A percentile compares a stretch with the other conserved stretches of the same genome.
phyloP scores from a whole-genome alignment of 2,888 invertebrate species.

The Lissonota sp. region DNA sequence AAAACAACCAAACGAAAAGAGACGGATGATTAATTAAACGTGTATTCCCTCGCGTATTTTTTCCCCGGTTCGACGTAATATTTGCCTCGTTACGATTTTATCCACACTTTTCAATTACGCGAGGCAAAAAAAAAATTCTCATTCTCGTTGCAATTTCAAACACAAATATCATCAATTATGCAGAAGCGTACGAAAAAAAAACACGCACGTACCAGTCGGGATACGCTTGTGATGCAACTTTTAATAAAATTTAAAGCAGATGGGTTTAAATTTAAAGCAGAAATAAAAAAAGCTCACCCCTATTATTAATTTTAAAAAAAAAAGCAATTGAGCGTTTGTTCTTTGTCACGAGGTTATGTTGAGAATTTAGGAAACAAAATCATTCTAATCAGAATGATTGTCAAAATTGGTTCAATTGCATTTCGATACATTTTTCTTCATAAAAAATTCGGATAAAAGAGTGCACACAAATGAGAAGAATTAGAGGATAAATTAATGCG shows the following conservation, averaged over 20 bases:
- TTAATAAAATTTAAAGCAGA: background rate
- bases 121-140: background rate
- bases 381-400: background rate
- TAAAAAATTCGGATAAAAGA: slow-evolving; percentile 34
- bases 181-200: background rate
- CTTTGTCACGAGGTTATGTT: background rate
- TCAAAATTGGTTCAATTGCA: background rate
- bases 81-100: background rate
- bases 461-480: slow-evolving; percentile 34
- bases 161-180: slow-evolving; percentile 9
- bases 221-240: slow-evolving; percentile 1
- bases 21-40: slow-evolving; percentile 1
- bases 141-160: slow-evolving; percentile 18
- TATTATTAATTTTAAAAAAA: background rate
- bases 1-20: background rate
- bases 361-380: background rate
- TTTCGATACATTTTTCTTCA: slow-evolving; percentile 21
- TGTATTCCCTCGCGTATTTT: background rate
- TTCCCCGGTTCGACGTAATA: background rate
- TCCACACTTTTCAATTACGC: background rate
- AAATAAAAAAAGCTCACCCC: background rate
- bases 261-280: background rate
- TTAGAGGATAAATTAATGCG: slow-evolving; percentile 34
- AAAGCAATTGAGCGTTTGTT: background rate
- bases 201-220: background rate